These are phyloP conservation scores for Cyprinodon tularosa DNA, from an alignment of 2,113 vertebrate genomes.

Conservation along the genomic window DNA sequence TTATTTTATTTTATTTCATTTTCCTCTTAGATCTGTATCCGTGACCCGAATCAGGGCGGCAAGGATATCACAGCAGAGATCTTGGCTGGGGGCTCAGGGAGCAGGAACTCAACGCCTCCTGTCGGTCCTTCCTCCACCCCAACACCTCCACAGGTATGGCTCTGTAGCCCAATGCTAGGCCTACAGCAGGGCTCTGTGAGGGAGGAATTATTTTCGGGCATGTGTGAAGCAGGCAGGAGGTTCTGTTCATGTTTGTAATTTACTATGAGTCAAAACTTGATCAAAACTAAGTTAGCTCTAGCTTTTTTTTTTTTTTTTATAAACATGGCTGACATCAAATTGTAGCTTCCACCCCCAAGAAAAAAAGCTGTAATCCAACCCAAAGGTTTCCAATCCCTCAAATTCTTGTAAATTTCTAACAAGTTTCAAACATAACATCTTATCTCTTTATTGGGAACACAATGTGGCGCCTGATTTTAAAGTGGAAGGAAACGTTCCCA, in stretches of 20 bases:
- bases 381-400: background rate
- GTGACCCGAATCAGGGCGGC: slow-evolving; percentile 97
- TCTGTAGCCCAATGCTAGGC: background rate
- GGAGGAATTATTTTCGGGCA: background rate
- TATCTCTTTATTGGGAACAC: background rate
- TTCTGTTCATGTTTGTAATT: slow-evolving; percentile 5
- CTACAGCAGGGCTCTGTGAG: slow-evolving; percentile 6
- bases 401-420: background rate
- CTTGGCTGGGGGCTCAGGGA: slow-evolving; percentile 93
- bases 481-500: background rate
- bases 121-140: slow-evolving; percentile 87
- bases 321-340: background rate
- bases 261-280: slow-evolving; percentile 12
- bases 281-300: background rate
- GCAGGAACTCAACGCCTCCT: slow-evolving; percentile 94
- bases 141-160: slow-evolving; percentile 91
- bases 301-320: background rate
- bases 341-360: background rate
- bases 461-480: background rate
- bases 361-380: background rate
- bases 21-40: slow-evolving; percentile 91
- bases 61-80: slow-evolving; percentile 98
- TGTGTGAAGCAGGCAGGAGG: slow-evolving; percentile 1
- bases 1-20: slow-evolving; percentile 58
- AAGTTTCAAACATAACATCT: background rate